Evolutionary conservation across 2,797 vertebrate species (phyloP), one percentile per base, ranked within the genome.

Genomic region (Paguma larvata): DNA sequence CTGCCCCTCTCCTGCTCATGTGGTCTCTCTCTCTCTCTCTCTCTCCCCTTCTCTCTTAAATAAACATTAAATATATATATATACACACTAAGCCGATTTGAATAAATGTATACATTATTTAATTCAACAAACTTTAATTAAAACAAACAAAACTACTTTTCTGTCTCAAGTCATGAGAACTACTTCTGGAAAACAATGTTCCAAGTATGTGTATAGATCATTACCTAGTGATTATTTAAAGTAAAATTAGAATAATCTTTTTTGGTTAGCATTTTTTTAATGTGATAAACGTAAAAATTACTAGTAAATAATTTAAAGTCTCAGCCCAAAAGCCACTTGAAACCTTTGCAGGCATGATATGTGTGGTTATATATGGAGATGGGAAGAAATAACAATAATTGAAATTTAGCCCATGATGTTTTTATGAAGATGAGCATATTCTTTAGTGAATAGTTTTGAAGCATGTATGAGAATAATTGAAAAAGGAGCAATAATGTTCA

Each of bases 311-410:
- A 84, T 86, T 90, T 75, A 56, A 59, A 89, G 8, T 21, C 82
- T 67, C 48, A 90, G 15, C 14, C 25, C 59, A 93, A 90, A 13
- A 14, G 38, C 23, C 65, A 94, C 19, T 73, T 79, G 70, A 86
- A 90, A 25, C 23, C 27, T 88, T 83, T 75, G 78, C 84, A 91
- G 63, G 46, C 41, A 88, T 95, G 62, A 88, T 77, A 96, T 82
- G 46, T 82, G 82, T 56, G 19, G 56, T 56, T 89, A 59, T 68
- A 68, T 80, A 97, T 48, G 18, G 41, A 21, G 96, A 89, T 30
- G 93, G 38, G 30, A 77, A 56, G 21, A 86, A 97, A 84, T 85
- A 87, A 79, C 41, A 78, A 44, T 89, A 94, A 92, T 27, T 97
- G 41, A 90, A 96, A 92, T 82, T 51, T 96, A 94, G 84, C 14